Conservation (phyloP, 2,888 invertebrate species). For the Acheta domesticus region DNA sequence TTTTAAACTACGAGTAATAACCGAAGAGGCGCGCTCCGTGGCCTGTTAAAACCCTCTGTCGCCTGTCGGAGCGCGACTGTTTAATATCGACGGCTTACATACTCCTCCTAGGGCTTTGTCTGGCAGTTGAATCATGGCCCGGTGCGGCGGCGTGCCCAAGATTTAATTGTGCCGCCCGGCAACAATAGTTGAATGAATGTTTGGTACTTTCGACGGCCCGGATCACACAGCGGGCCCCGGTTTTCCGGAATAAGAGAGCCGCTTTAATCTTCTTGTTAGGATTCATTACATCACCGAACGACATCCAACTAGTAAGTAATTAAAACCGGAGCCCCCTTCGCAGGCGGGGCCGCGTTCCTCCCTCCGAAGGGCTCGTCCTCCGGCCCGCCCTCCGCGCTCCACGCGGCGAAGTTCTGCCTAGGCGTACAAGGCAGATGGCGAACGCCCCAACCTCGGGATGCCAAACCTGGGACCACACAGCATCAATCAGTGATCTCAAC, state of each 20-base stretch:
- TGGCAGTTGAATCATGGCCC: neutral
- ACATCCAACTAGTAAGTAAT: constrained; percentile 18
- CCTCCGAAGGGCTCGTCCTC: neutral
- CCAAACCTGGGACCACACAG: no score
- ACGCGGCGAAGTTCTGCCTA: no score
- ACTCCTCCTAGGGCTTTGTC: neutral
- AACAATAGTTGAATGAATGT: neutral
- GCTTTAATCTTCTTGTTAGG: constrained; percentile 6
- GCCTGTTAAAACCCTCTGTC: no score
- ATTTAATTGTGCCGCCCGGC: neutral
- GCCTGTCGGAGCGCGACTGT: neutral
- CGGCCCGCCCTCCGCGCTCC: neutral
- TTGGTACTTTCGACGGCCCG: neutral
- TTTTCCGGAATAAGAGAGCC: neutral
- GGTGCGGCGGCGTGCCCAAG: neutral
- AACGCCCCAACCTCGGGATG: no score
- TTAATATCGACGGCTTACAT: neutral
- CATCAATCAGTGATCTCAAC: no score
- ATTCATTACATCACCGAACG: neutral
- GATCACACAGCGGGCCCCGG: neutral
- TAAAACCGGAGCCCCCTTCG: neutral
- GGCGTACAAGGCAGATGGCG: no score
- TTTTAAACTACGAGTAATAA: no score
- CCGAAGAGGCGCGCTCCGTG: no score
- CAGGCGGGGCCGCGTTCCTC: neutral